Evolutionary conservation across 2,113 vertebrate genomes (phyloP).

Genomic region (Mola mola): DNA sequence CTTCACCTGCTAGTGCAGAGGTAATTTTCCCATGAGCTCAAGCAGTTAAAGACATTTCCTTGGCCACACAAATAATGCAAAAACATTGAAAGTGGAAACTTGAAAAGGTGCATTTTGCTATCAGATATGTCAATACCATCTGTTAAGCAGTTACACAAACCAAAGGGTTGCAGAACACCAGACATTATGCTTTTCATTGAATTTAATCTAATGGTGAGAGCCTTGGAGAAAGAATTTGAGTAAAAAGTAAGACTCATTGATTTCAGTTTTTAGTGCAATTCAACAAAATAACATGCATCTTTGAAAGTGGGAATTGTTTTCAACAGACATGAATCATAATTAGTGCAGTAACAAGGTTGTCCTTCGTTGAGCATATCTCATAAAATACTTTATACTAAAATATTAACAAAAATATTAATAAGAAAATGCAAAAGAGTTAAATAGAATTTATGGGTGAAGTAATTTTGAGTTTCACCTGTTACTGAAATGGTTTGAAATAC

Average conservation of each 20-base stretch:
- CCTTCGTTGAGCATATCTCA: neutral
- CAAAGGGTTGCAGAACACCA: no score
- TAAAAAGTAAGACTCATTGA: neutral
- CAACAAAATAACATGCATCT: neutral
- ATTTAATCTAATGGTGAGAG: no score
- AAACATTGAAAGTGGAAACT: constrained; percentile 42
- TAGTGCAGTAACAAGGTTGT: neutral
- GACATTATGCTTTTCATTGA: no score
- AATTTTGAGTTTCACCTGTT: no score
- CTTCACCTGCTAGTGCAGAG: constrained; percentile 14
- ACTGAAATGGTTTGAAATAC: no score
- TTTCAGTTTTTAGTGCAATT: constrained; percentile 1
- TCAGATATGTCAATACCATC: constrained; percentile 35
- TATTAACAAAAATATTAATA: neutral
- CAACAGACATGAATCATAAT: neutral
- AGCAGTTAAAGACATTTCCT: constrained; percentile 40
- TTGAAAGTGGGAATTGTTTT: neutral
- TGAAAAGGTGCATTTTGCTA: constrained; percentile 45
- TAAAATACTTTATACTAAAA: neutral
- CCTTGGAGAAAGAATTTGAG: no score
- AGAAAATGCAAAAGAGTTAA: neutral
- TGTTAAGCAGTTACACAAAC: no score
- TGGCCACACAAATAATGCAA: constrained; percentile 46
- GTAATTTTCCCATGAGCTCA: constrained; percentile 44
- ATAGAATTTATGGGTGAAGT: no score